These are phyloP conservation scores for Zophobas morio DNA, from an alignment of 1,140 invertebrate genomes.

Conservation along the genomic window DNA sequence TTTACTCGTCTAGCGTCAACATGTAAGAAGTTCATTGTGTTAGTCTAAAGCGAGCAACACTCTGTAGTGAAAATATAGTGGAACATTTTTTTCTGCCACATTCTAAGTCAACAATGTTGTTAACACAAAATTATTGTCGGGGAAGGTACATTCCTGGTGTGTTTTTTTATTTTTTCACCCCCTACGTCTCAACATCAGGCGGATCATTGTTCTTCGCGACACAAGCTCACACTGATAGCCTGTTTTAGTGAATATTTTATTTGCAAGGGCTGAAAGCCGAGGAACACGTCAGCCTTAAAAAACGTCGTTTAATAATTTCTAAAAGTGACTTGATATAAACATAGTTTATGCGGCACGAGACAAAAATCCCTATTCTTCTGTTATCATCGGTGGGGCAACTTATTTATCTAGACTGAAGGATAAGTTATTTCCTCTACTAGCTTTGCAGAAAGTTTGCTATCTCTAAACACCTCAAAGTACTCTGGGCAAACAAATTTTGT, in stretches of 20 bases:
- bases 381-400: not conserved
- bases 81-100: no score
- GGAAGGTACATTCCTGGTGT: no score
- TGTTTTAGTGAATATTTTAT: constrained; percentile 17
- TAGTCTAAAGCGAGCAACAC: no score
- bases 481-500: constrained; percentile 20
- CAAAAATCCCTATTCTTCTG: no score
- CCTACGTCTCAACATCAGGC: no score
- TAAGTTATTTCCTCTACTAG: not conserved
- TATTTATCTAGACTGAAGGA: constrained; percentile 3
- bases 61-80: no score
- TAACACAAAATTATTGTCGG: no score
- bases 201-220: not conserved
- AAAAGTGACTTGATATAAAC: constrained; percentile 2
- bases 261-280: constrained; percentile 2
- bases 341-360: constrained; percentile 23
- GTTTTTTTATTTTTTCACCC: no score
- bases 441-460: not conserved
- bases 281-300: not conserved
- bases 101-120: no score
- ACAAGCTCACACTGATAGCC: not conserved
- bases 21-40: no score
- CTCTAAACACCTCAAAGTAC: constrained; percentile 4
- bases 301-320: constrained; percentile 33
- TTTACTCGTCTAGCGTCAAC: no score